A percentile compares a stretch with the other conserved stretches of the same genome.
Conservation (phyloP, 2,888 invertebrate species). For the Parthenolecanium corni region DNA sequence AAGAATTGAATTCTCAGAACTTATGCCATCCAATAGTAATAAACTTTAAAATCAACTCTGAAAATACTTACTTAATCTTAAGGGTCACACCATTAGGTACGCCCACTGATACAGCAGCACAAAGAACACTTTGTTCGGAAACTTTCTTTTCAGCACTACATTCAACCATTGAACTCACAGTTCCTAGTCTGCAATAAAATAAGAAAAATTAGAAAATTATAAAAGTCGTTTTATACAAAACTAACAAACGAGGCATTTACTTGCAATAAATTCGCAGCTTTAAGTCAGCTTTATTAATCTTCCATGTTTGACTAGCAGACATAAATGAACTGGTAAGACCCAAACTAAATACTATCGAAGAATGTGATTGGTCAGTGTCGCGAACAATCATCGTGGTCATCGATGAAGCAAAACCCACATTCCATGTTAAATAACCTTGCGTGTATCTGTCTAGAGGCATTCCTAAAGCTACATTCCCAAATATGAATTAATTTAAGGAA, state of each 20-base stretch:
- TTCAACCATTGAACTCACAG: constrained; percentile 75
- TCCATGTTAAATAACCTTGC: constrained; percentile 76
- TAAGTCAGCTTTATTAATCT: constrained; percentile 64
- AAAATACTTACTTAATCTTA: constrained; percentile 76
- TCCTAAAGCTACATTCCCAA: constrained; percentile 57
- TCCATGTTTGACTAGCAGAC: constrained; percentile 62
- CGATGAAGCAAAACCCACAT: constrained; percentile 53
- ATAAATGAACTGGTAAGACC: constrained; percentile 70
- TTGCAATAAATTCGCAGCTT: constrained; percentile 65
- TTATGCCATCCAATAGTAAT: no score
- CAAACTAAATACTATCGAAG: constrained; percentile 63
- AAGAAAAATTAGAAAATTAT: constrained; percentile 29
- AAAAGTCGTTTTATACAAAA: neutral
- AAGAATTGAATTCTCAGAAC: no score
- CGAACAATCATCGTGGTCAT: constrained; percentile 72
- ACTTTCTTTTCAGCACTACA: constrained; percentile 89
- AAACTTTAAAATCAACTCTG: no score
- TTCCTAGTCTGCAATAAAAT: constrained; percentile 55
- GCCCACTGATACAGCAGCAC: constrained; percentile 74
- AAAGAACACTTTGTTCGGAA: constrained; percentile 75
- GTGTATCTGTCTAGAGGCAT: constrained; percentile 78
- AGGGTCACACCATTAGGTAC: constrained; percentile 78
- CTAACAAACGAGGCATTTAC: constrained; percentile 42
- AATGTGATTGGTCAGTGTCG: constrained; percentile 55
- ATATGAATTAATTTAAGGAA: constrained; percentile 20